These are phyloP conservation scores for Meloidogyne exigua DNA, from an alignment of 1,140 invertebrate species.

Conservation along the genomic window DNA sequence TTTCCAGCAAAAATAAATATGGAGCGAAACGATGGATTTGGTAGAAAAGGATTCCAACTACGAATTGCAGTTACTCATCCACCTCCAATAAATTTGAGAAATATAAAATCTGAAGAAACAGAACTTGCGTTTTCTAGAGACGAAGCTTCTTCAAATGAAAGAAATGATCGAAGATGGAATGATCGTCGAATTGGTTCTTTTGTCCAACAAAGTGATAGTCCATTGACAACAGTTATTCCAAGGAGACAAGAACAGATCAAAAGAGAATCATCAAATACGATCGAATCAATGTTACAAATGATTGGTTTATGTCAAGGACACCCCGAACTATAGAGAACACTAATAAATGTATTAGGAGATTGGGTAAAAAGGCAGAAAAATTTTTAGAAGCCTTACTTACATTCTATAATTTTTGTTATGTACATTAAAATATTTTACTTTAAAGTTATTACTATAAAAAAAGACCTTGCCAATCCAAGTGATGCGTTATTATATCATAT, in stretches of 20 bases:
- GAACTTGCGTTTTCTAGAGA: conserved; percentile 48
- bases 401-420: no score
- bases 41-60: conserved; percentile 38
- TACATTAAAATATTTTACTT: no score
- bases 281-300: conserved; percentile 53
- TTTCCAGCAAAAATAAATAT: conserved; percentile 36
- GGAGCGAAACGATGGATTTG: not conserved
- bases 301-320: conserved; percentile 50
- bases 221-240: conserved; percentile 21
- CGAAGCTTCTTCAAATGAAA: conserved; percentile 22
- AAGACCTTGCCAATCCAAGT: no score
- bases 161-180: not conserved
- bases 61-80: conserved; percentile 30
- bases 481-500: no score
- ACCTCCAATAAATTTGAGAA: conserved; percentile 15
- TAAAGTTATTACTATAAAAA: no score
- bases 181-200: conserved; percentile 47
- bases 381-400: no score
- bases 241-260: conserved; percentile 12
- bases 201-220: conserved; percentile 48
- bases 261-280: conserved; percentile 38
- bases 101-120: not conserved
- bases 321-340: conserved; percentile 22
- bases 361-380: no score
- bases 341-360: not conserved